Base-by-base conservation (phyloP, 1,140 invertebrate species). In the Magallana angulata region DNA sequence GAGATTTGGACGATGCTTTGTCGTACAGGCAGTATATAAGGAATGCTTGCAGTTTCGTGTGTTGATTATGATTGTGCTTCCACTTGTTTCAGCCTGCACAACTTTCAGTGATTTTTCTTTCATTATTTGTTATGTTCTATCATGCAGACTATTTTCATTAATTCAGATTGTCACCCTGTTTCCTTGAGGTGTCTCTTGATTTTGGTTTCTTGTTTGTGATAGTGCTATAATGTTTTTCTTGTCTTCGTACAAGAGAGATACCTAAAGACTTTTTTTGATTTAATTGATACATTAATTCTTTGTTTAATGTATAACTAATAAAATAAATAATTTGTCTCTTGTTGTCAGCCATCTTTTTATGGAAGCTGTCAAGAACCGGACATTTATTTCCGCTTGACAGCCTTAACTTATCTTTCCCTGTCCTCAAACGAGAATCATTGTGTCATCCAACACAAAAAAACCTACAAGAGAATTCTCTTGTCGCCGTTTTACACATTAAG, bases 151-250 rank as follows among this genome's bases (percentile, higher is more conserved):
- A 48, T 48, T 48, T 4, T 48, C 36, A 48, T 48, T 48, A 48
- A 48, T 48, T 48, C 36, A 48, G 36, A 48, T 48, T 48, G 36
- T 48, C 36, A 48, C 0, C 36, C 36, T 48, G 36, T 48, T 48
- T 48, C 36, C 36, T 48, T 5, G 36, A 48, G 36, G 36, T 30
- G 18, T 30, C 18, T 30, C 18, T 7, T 7, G 9, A 9, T 30
- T 12, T 71, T 71, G 68, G 68, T 36, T 71, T 71, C 68, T 71
- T 16, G 60, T 16, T 62, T 62, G 60, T 16, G 14, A 62, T 62
- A 71, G 68, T 71, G 68, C 68, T 71, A 71, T 6, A 48, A 48
- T 48, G 36, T 18, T 71, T 18, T 71, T 71, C 24, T 71, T 71
- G 68, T 71, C 24, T 30, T 30, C 36, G 36, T 71, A 71, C 18